Conservation (phyloP, 2,888 invertebrate genomes). For the Dryobotodes eremita region DNA sequence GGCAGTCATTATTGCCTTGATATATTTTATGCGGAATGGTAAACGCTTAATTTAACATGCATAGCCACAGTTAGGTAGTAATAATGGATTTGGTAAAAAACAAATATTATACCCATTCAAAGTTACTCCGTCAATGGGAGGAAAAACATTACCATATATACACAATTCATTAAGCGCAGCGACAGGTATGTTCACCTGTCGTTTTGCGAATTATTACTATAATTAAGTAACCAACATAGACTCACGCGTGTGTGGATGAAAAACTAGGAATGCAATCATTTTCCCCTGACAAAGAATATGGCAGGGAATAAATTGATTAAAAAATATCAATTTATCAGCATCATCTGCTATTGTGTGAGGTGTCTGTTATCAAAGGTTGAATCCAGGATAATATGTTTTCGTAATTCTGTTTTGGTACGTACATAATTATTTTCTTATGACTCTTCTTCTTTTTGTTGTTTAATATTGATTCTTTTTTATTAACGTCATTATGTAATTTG, state of each 20-base stretch:
- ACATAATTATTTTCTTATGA: background rate
- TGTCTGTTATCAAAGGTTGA: background rate
- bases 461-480: background rate
- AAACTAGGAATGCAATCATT: background rate
- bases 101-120: background rate
- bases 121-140: background rate
- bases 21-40: background rate
- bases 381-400: background rate
- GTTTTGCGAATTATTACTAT: background rate
- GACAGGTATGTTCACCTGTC: constrained; percentile 2
- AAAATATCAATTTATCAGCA: background rate
- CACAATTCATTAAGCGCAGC: background rate
- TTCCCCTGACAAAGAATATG: background rate
- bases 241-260: background rate
- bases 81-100: background rate
- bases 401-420: background rate
- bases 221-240: background rate
- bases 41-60: background rate
- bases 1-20: background rate
- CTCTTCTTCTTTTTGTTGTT: background rate
- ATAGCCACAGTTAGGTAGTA: too few species aligned
- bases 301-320: background rate
- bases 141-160: constrained; percentile 1
- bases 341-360: background rate
- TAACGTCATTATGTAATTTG: background rate